Conservation (phyloP, 2,888 invertebrate genomes). For the Nasonovia ribisnigri region DNA sequence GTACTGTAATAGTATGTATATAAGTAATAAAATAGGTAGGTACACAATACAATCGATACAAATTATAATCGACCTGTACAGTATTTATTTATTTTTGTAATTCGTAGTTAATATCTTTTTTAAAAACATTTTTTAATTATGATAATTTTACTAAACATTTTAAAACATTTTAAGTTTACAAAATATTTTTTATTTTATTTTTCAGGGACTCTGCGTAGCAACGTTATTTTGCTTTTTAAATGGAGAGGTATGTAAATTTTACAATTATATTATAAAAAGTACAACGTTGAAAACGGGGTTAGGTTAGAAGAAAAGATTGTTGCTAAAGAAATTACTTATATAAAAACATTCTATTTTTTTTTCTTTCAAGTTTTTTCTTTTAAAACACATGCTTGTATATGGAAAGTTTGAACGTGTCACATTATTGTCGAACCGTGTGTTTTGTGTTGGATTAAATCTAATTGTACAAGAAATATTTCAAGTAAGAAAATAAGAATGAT, state of each 20-base stretch:
- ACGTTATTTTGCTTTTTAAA: constrained; percentile 94
- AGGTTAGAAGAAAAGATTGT: not conserved
- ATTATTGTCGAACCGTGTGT: not conserved
- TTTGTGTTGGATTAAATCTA: not conserved
- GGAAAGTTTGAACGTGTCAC: not conserved
- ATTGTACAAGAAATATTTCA: constrained; percentile 3
- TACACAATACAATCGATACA: not conserved
- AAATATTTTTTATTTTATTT: constrained; percentile 68
- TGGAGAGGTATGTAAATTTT: constrained; percentile 81
- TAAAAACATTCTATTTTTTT: not conserved
- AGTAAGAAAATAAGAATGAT: constrained; percentile 10
- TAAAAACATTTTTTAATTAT: not conserved
- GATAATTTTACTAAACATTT: not conserved
- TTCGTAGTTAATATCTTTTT: not conserved
- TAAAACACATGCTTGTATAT: not conserved
- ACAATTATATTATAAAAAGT: not conserved
- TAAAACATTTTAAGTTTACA: not conserved
- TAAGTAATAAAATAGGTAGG: too few relatives aligned
- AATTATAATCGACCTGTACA: not conserved
- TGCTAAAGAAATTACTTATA: not conserved
- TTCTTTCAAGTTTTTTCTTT: not conserved
- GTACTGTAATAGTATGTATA: too few relatives aligned
- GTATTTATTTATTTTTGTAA: not conserved
- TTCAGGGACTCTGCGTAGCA: constrained; percentile 91
- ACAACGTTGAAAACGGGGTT: not conserved